phyloP scores from a whole-genome alignment of 2,888 invertebrate species.

The Eumacrocentrus americanus region DNA sequence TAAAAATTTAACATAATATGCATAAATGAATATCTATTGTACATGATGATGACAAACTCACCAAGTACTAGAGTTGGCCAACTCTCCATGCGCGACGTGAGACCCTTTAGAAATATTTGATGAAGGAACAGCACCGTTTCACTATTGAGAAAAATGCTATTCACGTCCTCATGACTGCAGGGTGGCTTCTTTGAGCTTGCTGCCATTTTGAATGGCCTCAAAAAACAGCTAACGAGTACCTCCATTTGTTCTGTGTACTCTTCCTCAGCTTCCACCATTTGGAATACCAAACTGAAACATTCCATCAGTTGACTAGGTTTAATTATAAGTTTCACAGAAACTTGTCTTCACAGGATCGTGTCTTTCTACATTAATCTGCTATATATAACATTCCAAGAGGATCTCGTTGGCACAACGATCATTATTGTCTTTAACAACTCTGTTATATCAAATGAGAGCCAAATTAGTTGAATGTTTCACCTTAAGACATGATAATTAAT shows the following conservation, averaged over 20 bases:
- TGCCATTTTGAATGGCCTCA: constrained; percentile 91
- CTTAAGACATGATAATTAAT: constrained; percentile 10
- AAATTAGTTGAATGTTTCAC: not conserved
- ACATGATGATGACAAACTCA: constrained; percentile 58
- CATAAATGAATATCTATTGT: not conserved
- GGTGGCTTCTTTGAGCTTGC: constrained; percentile 92
- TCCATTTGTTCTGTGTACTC: constrained; percentile 92
- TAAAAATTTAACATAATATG: not conserved
- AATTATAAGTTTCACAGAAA: too few relatives aligned
- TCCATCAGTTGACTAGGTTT: too few relatives aligned
- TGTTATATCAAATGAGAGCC: too few relatives aligned
- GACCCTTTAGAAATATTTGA: constrained; percentile 91
- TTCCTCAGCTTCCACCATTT: constrained; percentile 93
- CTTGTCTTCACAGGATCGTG: too few relatives aligned
- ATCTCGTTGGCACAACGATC: not conserved
- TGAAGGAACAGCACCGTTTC: constrained; percentile 91
- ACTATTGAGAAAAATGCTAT: constrained; percentile 91
- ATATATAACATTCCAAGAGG: not conserved
- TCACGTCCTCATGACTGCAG: constrained; percentile 91
- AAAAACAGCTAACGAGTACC: constrained; percentile 81
- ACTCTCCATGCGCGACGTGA: constrained; percentile 88
- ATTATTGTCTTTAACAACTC: too few relatives aligned
- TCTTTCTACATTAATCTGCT: too few relatives aligned
- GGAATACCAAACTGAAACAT: constrained; percentile 75
- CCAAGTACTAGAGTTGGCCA: constrained; percentile 94